A percentile compares a stretch with the other conserved stretches of the same genome.
phyloP scores from a whole-genome alignment of 2,113 vertebrate genomes.

The Machaerirhynchus nigripectus region DNA sequence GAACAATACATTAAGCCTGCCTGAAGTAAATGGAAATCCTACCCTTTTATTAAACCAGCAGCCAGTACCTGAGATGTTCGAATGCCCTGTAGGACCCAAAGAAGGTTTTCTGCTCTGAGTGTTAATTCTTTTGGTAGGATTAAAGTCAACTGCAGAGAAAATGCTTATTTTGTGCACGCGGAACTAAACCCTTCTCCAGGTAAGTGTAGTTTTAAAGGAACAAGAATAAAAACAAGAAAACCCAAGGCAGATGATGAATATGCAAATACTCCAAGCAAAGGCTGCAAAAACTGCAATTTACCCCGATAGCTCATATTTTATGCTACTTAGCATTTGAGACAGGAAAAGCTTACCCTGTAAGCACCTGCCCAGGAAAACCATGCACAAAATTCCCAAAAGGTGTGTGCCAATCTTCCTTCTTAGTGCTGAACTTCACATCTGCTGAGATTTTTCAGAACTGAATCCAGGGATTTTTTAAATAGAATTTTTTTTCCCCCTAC shows the following conservation, averaged over 20 bases:
- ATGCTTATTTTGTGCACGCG: constrained; percentile 3
- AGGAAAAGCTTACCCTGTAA: neutral
- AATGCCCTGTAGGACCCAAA: constrained; percentile 80
- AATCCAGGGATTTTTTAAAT: neutral
- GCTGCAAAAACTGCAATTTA: constrained; percentile 1
- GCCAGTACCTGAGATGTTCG: constrained; percentile 90
- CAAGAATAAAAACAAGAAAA: neutral
- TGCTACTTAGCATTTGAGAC: neutral
- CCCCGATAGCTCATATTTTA: neutral
- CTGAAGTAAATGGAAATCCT: constrained; percentile 94
- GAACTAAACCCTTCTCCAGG: constrained; percentile 39
- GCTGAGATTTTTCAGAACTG: neutral
- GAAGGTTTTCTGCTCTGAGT: constrained; percentile 57
- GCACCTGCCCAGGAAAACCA: constrained; percentile 12
- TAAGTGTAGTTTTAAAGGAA: neutral
- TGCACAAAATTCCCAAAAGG: neutral
- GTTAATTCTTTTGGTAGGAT: constrained; percentile 42
- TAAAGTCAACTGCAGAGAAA: constrained; percentile 41
- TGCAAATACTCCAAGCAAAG: neutral
- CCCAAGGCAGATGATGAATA: constrained; percentile 26
- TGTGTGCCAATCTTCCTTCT: neutral
- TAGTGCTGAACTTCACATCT: neutral
- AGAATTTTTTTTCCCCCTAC: neutral
- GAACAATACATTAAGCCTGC: constrained; percentile 94
- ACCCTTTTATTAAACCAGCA: constrained; percentile 92